phyloP scores from a whole-genome alignment of 2,888 invertebrate species.

The Lepidochitona cinerea region DNA sequence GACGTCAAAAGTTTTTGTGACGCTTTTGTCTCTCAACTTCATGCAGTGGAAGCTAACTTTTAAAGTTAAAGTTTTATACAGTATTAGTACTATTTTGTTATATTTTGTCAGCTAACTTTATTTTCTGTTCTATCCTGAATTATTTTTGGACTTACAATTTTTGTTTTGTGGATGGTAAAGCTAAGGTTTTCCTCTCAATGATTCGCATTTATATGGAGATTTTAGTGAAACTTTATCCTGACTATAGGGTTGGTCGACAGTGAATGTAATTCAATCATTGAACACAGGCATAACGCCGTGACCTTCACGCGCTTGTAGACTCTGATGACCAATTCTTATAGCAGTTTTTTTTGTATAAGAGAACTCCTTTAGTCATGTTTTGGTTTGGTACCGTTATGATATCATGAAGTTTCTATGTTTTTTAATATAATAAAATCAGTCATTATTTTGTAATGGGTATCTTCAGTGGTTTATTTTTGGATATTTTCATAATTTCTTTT shows the following conservation, averaged over 20 bases:
- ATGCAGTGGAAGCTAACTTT: background rate
- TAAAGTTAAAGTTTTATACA: conserved; percentile 1
- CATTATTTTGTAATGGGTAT: conserved; percentile 44
- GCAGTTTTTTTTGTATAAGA: conserved; percentile 56
- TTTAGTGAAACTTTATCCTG: background rate
- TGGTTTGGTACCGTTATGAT: conserved; percentile 47
- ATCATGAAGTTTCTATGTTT: conserved; percentile 57
- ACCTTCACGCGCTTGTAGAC: no score
- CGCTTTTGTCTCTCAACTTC: background rate
- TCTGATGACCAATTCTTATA: conserved; percentile 49
- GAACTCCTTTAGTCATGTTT: conserved; percentile 54
- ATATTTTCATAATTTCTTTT: conserved; percentile 11
- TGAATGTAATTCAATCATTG: no score
- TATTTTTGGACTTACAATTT: conserved; percentile 32
- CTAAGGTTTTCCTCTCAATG: background rate
- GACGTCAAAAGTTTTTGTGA: background rate
- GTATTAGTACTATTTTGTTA: conserved; percentile 8
- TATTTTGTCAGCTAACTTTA: conserved; percentile 9
- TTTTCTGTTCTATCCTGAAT: conserved; percentile 16
- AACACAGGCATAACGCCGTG: no score
- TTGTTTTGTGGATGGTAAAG: conserved; percentile 9
- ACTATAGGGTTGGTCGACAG: background rate
- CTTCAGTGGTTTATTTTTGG: conserved; percentile 34
- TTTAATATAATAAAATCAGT: conserved; percentile 44
- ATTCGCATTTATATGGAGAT: conserved; percentile 4